Base-by-base conservation (phyloP, 2,113 vertebrate genomes). In the Dasypus novemcinctus region DNA sequence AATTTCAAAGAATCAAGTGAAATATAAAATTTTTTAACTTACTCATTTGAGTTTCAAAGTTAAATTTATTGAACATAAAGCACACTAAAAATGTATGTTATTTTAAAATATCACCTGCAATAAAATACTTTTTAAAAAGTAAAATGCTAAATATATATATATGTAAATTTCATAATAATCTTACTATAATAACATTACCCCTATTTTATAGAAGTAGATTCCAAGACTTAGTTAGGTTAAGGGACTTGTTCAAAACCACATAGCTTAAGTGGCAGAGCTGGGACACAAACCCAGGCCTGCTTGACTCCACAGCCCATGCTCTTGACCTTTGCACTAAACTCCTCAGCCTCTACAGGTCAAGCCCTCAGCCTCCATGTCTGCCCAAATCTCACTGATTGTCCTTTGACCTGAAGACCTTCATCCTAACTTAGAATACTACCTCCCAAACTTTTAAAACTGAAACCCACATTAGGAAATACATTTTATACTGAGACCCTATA, bases 381-480 rank as follows among this genome's bases (percentile, higher is more conserved):
- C 17, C 41, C n/a, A 27, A 36, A 74, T 46, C 46, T 80, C 23
- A 29, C 18, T 52, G 84, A 87, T 25, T 92, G 38, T 75, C 31
- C 69, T 89, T 15, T 43, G 83, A 69, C 54, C 46, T 93, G 10
- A 88, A 92, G 79, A 89, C n/a, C 23, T 94, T 90, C 36, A 90
- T 46, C 82, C 72, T 68, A 36, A 80, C 46, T 91, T 91, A 92
- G 49, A 96, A 92, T 49, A 92, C 27, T n/a, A 74, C 66, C 59
- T 96, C 63, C 93, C 80, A 93, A 12, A 90, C 25, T 86, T 94
- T 86, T 61, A 33, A 92, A 95, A 94, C 49, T 83, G 61, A 91
- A 41, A 90, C 49, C n/a, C 63, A 91, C 3, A 68, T 33, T 76
- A 91, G 81, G 49, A 95, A 69, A 87, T 5, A 90, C 11, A 92